A percentile compares a stretch with the other conserved stretches of the same genome.
Conservation (phyloP, 2,113 vertebrate species). For the Sterrhoptilus dennistouni region DNA sequence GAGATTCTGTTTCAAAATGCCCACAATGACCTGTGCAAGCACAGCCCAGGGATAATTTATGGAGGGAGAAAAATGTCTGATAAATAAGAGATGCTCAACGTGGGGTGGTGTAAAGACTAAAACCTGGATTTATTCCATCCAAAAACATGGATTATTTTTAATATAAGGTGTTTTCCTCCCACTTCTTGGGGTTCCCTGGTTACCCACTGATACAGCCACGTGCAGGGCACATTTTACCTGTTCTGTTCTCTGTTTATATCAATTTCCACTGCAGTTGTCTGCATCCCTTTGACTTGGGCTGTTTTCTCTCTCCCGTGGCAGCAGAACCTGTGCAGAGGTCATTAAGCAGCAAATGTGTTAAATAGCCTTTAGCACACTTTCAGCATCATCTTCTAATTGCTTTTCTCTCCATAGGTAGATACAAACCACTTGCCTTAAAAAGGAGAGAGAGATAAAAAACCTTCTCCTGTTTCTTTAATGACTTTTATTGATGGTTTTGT, state of each 20-base stretch:
- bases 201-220: rapidly evolving
- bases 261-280: background rate
- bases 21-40: background rate
- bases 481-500: constrained; percentile 20
- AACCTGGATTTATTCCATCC: too few species aligned
- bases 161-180: background rate
- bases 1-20: background rate
- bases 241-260: rapidly evolving
- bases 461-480: background rate
- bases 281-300: background rate
- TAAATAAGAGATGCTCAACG: rapidly evolving
- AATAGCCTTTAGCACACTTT: constrained; percentile 8
- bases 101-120: background rate
- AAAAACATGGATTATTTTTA: rapidly evolving
- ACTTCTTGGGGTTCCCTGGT: background rate
- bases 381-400: background rate
- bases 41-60: background rate
- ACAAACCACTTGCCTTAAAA: background rate
- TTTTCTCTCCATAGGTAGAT: background rate
- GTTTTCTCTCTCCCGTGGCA: background rate
- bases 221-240: background rate
- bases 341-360: background rate
- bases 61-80: background rate
- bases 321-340: constrained; percentile 13
- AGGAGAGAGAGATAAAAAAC: background rate